Percentiles rank a stretch among this genome's conserved stretches.
Evolutionary conservation across 1,140 invertebrate genomes (phyloP).

Genomic region (Prorops nasuta): DNA sequence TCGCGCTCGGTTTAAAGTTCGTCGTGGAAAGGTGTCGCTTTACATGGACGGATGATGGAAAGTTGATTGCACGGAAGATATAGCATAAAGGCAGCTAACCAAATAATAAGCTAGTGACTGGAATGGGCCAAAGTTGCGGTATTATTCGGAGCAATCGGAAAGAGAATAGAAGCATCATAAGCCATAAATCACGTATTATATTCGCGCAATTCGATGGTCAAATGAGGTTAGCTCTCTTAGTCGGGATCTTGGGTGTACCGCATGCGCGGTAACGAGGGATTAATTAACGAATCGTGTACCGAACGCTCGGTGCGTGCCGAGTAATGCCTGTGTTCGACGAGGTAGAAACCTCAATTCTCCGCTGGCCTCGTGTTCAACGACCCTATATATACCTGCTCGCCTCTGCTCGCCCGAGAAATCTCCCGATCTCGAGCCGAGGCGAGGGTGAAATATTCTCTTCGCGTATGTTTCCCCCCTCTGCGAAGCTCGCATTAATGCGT

Average conservation of each 20-base stretch:
- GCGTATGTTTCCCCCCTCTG: no score
- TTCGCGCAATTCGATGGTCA: constrained; percentile 27
- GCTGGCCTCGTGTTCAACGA: background rate
- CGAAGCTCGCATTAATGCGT: no score
- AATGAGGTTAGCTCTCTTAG: constrained; percentile 27
- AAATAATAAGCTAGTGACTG: no score
- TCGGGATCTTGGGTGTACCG: constrained; percentile 26
- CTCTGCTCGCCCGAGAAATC: constrained; percentile 5
- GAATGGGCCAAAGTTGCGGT: no score
- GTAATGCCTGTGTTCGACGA: constrained; percentile 16
- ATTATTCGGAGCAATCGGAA: no score
- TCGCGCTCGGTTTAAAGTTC: no score
- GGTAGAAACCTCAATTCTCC: constrained; percentile 22
- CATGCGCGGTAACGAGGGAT: constrained; percentile 29
- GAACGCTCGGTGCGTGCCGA: constrained; percentile 17
- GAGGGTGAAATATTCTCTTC: no score
- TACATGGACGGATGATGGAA: no score
- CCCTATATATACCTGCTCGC: background rate
- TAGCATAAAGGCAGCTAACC: no score
- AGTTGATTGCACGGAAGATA: no score
- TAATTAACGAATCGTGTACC: constrained; percentile 37
- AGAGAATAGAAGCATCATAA: no score
- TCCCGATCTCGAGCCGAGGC: background rate
- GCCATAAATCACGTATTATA: constrained; percentile 32
- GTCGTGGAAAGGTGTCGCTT: no score